Evolutionary conservation across 2,888 invertebrate species (phyloP).

Genomic region (Limnephilus auricula): DNA sequence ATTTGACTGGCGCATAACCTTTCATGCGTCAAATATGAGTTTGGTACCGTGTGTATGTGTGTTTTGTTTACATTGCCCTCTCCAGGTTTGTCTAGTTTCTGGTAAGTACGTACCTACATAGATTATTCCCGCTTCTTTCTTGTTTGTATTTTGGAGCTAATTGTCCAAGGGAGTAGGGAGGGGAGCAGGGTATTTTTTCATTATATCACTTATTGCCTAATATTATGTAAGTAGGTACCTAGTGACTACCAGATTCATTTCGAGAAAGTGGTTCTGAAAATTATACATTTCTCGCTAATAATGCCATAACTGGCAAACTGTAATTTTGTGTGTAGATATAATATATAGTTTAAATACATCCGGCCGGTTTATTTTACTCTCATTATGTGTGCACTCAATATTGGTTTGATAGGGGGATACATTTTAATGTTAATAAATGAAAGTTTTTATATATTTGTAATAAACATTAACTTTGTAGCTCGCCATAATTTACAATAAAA

Average conservation of each 20-base stretch:
- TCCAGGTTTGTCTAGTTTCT: background rate
- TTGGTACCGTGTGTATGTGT: background rate
- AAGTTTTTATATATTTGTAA: too few species aligned
- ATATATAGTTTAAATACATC: background rate
- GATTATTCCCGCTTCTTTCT: background rate
- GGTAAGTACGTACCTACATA: background rate
- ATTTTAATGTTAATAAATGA: too few species aligned
- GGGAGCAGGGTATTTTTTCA: background rate
- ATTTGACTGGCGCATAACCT: background rate
- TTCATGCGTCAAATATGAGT: background rate
- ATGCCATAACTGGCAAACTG: background rate
- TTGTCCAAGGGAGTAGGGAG: background rate
- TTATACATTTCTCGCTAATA: background rate
- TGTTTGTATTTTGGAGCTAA: background rate
- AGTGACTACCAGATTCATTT: background rate
- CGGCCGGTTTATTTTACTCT: background rate
- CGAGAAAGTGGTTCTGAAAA: conserved; percentile 20
- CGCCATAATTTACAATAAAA: too few species aligned
- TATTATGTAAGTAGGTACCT: background rate
- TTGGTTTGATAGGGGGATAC: background rate
- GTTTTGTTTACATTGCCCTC: background rate
- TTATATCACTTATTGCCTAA: background rate
- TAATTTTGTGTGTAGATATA: background rate
- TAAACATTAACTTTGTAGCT: too few species aligned
- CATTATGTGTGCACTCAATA: background rate